Percentiles rank a stretch among this genome's conserved stretches.
phyloP scores from a whole-genome alignment of 2,888 invertebrate species.

The Spilarctia lutea region DNA sequence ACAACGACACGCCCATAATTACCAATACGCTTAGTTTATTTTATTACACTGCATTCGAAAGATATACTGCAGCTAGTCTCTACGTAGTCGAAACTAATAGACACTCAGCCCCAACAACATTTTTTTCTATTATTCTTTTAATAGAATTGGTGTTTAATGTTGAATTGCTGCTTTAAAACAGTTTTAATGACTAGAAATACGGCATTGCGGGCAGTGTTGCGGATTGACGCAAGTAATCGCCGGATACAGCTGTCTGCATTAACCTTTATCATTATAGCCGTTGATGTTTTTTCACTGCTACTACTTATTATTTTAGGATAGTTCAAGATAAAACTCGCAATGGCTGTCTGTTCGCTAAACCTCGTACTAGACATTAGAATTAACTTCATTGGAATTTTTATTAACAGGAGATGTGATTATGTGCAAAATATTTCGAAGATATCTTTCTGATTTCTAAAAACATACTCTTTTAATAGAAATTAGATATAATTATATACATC shows the following conservation, averaged over 20 bases:
- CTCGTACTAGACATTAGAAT: neutral
- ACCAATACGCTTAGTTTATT: neutral
- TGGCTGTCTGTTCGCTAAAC: neutral
- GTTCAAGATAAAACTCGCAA: neutral
- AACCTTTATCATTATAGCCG: neutral
- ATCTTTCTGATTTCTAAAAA: no score
- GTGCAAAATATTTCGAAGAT: no score
- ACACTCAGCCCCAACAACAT: neutral
- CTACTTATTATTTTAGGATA: neutral
- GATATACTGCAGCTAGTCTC: neutral
- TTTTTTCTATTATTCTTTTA: neutral
- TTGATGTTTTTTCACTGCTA: neutral
- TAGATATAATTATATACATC: no score
- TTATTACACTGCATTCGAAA: neutral
- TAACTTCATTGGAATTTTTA: no score
- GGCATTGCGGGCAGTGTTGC: neutral
- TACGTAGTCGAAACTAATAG: neutral
- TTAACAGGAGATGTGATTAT: no score
- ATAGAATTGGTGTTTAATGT: neutral
- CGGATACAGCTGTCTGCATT: neutral
- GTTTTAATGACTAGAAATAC: neutral
- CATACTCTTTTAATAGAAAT: no score
- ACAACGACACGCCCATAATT: no score
- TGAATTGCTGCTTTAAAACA: neutral
- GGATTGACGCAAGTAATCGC: neutral